phyloP scores from a whole-genome alignment of 2,888 invertebrate species.

The Pyrocoelia pectoralis region DNA sequence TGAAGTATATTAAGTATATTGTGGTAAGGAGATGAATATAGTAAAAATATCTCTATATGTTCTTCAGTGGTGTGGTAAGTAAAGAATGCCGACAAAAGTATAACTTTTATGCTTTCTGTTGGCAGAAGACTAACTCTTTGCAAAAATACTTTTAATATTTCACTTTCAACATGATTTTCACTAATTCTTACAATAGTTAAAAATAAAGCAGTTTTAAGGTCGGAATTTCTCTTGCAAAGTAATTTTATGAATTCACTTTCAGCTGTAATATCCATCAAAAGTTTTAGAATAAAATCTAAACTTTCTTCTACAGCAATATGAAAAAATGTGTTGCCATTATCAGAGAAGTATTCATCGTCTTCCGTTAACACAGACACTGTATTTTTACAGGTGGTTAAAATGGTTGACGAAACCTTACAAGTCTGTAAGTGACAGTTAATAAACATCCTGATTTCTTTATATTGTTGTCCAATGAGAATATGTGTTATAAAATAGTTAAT shows the following conservation, averaged over 20 bases:
- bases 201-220: conserved; percentile 18
- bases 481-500: conserved; percentile 17
- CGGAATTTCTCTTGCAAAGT: conserved; percentile 13
- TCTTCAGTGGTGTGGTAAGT: background rate
- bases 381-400: conserved; percentile 10
- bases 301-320: conserved; percentile 23
- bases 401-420: background rate
- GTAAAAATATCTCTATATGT: background rate
- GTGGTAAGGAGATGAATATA: background rate
- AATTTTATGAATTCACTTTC: background rate
- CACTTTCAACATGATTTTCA: background rate
- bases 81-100: conserved; percentile 20
- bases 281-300: conserved; percentile 14
- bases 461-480: conserved; percentile 5
- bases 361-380: background rate
- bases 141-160: conserved; percentile 7
- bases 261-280: conserved; percentile 15
- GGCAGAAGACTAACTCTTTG: conserved; percentile 6
- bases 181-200: background rate
- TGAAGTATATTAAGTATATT: background rate
- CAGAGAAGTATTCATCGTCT: background rate
- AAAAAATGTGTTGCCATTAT: conserved; percentile 15
- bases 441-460: conserved; percentile 24
- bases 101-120: background rate
- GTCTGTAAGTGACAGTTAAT: conserved; percentile 16